Evolutionary conservation across 2,888 invertebrate genomes (phyloP).

Genomic region (Hoplodrina blanda): DNA sequence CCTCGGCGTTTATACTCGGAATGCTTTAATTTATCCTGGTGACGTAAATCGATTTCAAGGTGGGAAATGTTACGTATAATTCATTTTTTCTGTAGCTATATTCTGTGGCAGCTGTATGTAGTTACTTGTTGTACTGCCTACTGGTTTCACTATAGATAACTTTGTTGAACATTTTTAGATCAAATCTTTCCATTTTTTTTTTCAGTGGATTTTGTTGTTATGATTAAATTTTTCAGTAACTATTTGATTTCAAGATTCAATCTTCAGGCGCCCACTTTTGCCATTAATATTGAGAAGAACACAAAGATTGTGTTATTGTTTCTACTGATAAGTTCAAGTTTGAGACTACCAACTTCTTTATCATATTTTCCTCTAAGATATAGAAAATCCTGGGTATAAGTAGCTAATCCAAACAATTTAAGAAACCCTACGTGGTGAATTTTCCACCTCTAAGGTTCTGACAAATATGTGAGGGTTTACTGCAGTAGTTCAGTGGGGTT

Average conservation of each 20-base stretch:
- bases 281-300: not conserved
- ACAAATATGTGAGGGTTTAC: not conserved
- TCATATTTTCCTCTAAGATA: not conserved
- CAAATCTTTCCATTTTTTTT: not conserved
- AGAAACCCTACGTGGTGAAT: not conserved
- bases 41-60: conserved; percentile 87
- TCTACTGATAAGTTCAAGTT: not conserved
- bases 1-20: conserved; percentile 77
- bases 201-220: not conserved
- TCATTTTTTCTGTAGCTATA: conserved; percentile 65
- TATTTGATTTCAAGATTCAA: not conserved
- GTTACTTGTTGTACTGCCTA: conserved; percentile 46
- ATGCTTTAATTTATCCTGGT: conserved; percentile 83
- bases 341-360: no score
- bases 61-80: conserved; percentile 75
- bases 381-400: not conserved
- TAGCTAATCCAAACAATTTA: no score
- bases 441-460: not conserved
- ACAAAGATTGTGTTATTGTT: not conserved
- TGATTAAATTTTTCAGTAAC: not conserved
- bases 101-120: conserved; percentile 61
- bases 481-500: conserved; percentile 5
- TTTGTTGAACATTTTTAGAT: conserved; percentile 8
- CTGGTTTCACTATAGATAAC: conserved; percentile 15
- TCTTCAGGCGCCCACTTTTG: not conserved